Evolutionary conservation across 2,888 invertebrate species (phyloP).

Genomic region (Tupiocoris notatus): DNA sequence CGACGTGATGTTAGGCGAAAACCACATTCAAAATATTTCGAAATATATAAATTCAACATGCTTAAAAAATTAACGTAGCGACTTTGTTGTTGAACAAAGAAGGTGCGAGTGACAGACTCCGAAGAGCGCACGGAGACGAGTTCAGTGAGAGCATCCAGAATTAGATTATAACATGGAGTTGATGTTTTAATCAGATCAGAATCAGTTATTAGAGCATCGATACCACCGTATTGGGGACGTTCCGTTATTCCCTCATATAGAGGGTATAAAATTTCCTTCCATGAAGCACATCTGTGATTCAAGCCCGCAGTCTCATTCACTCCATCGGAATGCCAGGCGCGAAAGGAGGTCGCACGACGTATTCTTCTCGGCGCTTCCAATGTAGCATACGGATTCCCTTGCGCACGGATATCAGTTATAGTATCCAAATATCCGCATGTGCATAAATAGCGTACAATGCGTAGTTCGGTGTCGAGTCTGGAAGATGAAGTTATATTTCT

Average conservation of each 20-base stretch:
- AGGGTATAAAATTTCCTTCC: background rate
- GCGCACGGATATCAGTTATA: background rate
- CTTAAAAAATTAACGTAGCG: background rate
- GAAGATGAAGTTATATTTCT: background rate
- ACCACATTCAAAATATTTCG: slow-evolving; percentile 8
- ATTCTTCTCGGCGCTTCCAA: background rate
- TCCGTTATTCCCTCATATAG: slow-evolving; percentile 4
- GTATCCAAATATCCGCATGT: background rate
- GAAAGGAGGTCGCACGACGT: background rate
- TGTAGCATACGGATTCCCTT: background rate
- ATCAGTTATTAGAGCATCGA: background rate
- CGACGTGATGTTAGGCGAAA: background rate
- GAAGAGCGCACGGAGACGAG: background rate
- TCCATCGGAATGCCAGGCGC: background rate
- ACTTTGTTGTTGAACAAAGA: background rate
- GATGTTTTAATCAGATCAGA: background rate
- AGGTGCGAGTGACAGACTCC: background rate
- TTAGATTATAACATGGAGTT: background rate
- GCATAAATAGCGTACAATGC: background rate
- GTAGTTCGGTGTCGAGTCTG: background rate
- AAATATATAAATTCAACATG: slow-evolving; percentile 1
- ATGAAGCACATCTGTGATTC: background rate
- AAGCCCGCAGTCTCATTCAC: background rate
- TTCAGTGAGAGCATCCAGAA: background rate
- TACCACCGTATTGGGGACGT: background rate